Evolutionary conservation across 2,888 invertebrate genomes (phyloP).

Genomic region (Agelastica alni): DNA sequence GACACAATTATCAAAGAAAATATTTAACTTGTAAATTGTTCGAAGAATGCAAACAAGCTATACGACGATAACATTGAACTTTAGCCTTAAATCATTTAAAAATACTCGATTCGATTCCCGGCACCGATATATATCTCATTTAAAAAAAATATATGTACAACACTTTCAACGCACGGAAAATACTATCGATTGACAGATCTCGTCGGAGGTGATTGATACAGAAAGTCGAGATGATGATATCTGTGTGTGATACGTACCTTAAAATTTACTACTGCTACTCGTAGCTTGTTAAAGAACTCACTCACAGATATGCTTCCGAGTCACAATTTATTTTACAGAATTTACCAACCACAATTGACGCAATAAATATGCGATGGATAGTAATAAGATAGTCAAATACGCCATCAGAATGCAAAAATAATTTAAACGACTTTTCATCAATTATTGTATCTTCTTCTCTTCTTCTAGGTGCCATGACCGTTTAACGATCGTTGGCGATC

Average conservation of each 20-base stretch:
- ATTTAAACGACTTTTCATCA: too few species aligned
- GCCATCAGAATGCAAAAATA: too few species aligned
- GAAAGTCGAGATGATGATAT: background rate
- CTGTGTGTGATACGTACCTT: background rate
- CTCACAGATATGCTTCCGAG: too few species aligned
- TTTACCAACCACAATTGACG: too few species aligned
- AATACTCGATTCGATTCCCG: background rate
- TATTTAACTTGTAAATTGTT: background rate
- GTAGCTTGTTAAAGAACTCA: constrained; percentile 1
- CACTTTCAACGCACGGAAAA: background rate
- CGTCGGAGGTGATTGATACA: background rate
- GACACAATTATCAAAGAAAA: too few species aligned
- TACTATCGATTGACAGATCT: constrained; percentile 4
- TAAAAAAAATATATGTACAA: background rate
- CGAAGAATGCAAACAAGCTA: background rate
- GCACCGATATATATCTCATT: background rate
- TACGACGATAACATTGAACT: constrained; percentile 1
- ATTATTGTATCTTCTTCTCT: too few species aligned
- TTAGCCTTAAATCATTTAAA: constrained; percentile 2
- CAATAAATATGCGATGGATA: too few species aligned
- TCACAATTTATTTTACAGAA: too few species aligned
- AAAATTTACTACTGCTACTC: too few species aligned
- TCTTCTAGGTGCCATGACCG: too few species aligned
- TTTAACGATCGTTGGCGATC: too few species aligned
- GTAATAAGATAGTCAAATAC: too few species aligned